Evolutionary conservation across 53 echinoderm and acorn worm species (phyloP).

Genomic region (Arbacia lixula): DNA sequence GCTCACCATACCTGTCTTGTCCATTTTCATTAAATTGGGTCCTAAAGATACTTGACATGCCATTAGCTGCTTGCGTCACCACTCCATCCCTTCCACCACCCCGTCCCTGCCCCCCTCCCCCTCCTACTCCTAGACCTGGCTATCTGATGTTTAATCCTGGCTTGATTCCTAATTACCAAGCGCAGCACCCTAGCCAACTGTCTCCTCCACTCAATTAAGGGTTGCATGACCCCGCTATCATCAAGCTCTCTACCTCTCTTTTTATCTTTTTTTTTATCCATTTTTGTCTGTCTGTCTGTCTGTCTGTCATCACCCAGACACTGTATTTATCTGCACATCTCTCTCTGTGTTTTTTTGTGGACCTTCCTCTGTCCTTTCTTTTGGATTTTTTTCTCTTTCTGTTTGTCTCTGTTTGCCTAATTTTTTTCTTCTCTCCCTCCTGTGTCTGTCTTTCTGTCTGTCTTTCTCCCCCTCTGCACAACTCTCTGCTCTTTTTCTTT

Average conservation of each 20-base stretch:
- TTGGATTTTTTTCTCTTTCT: not conserved
- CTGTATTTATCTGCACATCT: not conserved
- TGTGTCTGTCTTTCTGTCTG: not conserved
- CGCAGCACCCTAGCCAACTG: conserved; percentile 27
- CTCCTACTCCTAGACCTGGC: not conserved
- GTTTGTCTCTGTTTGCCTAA: not conserved
- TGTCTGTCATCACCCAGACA: not conserved
- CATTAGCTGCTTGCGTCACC: conserved; percentile 19
- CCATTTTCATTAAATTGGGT: no score
- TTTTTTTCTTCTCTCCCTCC: not conserved
- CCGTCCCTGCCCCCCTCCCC: not conserved
- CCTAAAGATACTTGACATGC: conserved; percentile 34
- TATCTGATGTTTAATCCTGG: conserved; percentile 21
- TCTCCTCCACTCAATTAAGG: conserved; percentile 18
- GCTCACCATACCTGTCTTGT: no score
- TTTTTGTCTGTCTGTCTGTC: not conserved
- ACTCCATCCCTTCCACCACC: not conserved
- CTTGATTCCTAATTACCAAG: conserved; percentile 26
- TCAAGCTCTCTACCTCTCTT: not conserved
- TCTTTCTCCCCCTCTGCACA: no score
- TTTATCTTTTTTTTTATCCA: not conserved
- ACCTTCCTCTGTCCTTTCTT: not conserved
- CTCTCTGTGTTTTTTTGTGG: not conserved
- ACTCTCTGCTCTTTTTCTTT: no score
- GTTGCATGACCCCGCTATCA: not conserved